These are phyloP conservation scores for Deroptyus accipitrinus DNA, from an alignment of 2,113 vertebrate species.

Conservation along the genomic window DNA sequence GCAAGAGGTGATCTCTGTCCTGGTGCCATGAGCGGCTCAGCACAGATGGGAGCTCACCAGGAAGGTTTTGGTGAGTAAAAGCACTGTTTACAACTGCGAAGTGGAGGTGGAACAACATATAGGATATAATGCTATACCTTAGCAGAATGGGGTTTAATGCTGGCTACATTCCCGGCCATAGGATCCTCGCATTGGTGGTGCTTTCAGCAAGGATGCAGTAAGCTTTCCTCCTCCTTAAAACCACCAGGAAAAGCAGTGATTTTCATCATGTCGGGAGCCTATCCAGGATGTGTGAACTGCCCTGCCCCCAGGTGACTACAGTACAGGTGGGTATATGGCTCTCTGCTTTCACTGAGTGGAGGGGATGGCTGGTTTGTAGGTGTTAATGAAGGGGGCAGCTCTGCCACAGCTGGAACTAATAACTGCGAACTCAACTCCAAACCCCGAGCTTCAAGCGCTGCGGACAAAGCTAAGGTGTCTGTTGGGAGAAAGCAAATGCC, in stretches of 20 bases:
- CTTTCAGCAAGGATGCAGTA: background rate
- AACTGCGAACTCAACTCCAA: background rate
- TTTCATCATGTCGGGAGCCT: background rate
- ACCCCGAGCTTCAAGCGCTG: background rate
- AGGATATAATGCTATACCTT: background rate
- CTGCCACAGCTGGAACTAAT: background rate
- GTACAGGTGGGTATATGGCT: background rate
- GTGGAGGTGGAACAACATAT: rapidly evolving
- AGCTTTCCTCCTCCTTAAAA: background rate
- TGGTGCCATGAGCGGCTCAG: background rate
- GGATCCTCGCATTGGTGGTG: background rate
- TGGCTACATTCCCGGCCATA: background rate
- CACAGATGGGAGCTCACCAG: background rate
- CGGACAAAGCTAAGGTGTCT: background rate
- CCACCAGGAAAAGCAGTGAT: background rate
- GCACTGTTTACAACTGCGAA: background rate
- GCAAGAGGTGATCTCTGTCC: background rate
- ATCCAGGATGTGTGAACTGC: background rate
- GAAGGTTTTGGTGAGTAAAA: background rate
- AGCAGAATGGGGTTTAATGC: background rate
- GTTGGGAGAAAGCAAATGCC: background rate
- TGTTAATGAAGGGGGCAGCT: background rate
- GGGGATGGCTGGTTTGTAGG: background rate
- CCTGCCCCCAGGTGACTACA: background rate
- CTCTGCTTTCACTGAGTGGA: background rate